Percentiles rank a stretch among this genome's conserved stretches.
Evolutionary conservation across 1,140 invertebrate genomes (phyloP).

Genomic region (Harlomillsia oculata): DNA sequence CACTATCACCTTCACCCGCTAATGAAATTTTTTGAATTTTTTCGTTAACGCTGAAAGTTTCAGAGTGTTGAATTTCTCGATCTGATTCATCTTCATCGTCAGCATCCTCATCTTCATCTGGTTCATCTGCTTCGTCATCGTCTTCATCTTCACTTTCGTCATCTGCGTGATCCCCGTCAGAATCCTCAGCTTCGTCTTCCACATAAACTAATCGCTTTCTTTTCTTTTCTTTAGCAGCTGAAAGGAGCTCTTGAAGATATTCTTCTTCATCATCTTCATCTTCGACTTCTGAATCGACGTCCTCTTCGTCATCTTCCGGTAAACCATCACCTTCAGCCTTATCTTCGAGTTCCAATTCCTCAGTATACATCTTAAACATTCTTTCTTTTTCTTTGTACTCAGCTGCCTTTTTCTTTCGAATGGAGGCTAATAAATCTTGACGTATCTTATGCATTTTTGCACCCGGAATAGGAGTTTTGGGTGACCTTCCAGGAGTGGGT

Average conservation of each 20-base stretch:
- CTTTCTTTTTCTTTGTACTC: constrained; percentile 52
- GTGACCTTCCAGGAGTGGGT: not conserved
- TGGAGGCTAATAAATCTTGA: constrained; percentile 53
- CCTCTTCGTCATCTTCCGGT: constrained; percentile 37
- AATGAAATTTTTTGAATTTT: too few species aligned
- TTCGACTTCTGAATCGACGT: constrained; percentile 23
- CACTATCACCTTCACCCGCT: too few species aligned
- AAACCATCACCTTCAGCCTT: constrained; percentile 41
- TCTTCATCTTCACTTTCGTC: constrained; percentile 39
- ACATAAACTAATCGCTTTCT: constrained; percentile 38
- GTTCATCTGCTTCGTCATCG: constrained; percentile 40
- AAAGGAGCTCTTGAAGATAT: not conserved
- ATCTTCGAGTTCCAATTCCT: constrained; percentile 38
- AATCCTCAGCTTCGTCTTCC: constrained; percentile 43
- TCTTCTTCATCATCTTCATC: constrained; percentile 36
- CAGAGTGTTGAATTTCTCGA: not conserved
- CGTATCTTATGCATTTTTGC: constrained; percentile 50
- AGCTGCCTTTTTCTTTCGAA: constrained; percentile 49
- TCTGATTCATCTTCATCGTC: not conserved
- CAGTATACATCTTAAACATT: constrained; percentile 43
- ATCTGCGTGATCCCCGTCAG: constrained; percentile 38
- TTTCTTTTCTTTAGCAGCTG: constrained; percentile 34
- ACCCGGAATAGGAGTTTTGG: constrained; percentile 43
- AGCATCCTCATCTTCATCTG: constrained; percentile 10
- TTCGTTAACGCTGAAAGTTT: constrained; percentile 27